Base-by-base conservation (phyloP, 2,113 vertebrate genomes). In the Anas platyrhynchos region DNA sequence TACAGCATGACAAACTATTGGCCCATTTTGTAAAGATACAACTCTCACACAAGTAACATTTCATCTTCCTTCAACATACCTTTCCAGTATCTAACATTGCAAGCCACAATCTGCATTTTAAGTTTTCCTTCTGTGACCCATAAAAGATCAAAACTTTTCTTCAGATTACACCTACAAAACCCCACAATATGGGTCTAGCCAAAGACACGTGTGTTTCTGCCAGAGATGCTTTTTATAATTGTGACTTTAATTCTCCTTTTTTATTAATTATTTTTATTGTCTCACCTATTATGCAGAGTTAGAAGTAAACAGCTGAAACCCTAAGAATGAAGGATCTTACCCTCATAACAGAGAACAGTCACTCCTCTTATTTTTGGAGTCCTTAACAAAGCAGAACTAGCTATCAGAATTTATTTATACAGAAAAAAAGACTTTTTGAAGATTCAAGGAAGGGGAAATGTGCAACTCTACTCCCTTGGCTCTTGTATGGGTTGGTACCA, bases 121-220 rank as follows among this genome's bases (percentile, higher is more conserved):
- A 71, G 5, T 18, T 67, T 81, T 56, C 44, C 26, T 27, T 55
- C 23, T 41, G 3, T 4, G 23, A 46, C 13, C 11, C 34, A 32
- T 6, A 44, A 46, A 55, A 88, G 83, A 48, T 11, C 50, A 76
- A 61, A 56, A 15, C 22, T 13, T 82, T 74, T 20, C 16, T 81
- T 92, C 76, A 76, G 38, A 54, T 86, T 78, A 50, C 9, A 62
- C 20, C 46, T 75, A 54, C 2, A 73, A 59, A 62, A 15, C 6
- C 20, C 32, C 48, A 61, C 32, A 73, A 78, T 0, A 0, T 9
- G 65, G 7, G 8, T 69, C 22, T 54, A 72, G 26, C 26, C 43
- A 86, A 48, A 38, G 29, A 82, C 65, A 17, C 16, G 13, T 41
- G 41, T 41, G 41, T 41, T 41, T 41, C 41, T 41, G 41, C 26